Base-by-base conservation (phyloP, 2,888 invertebrate species). In the Cheilosia pagana region DNA sequence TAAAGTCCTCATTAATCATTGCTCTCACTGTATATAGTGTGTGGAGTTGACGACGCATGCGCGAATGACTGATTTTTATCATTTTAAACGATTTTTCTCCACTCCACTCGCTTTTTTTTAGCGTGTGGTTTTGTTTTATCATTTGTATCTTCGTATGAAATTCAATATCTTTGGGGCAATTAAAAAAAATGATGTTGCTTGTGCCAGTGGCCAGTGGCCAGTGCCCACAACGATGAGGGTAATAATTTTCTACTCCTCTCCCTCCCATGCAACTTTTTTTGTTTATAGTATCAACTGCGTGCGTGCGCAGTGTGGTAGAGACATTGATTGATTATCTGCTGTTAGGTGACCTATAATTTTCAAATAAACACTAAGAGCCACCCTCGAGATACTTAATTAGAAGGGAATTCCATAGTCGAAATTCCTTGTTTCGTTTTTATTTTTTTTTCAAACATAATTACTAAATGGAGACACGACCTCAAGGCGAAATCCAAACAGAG, bases 11-110 rank as follows among this genome's bases (percentile, higher is more conserved):
- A 71, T 85, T 81, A 85, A 81, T 85, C 85, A 85, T 85, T 71
- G 23, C 75, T 60, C 28, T 23, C 45, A 81, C 28, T 28, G 6
- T 1, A 70, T 67, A 50, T 50, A 14, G 75, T 75, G 74, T 60
- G 75, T 59, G 50, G 65, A 65, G 71, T 81, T 71, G 76, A 81
- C 85, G 81, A 81, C 81, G 81, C 85, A 85, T 85, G 75, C 79
- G 67, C 71, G 43, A 81, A 81, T 53, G 85, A 85, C 81, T 76
- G 85, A 85, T 85, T 81, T 75, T 85, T 76, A 85, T 85, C 85
- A 76, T 71, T 76, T 76, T 81, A 81, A 76, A 59, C 70, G 65
- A 43, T 67, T 50, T 16, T 62, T 43, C 62, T 23, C 23, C 62
- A 6, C 21, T 72, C n/a, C 48, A 8, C 28, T 28, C 28, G 6